Base-by-base conservation (phyloP, 2,797 vertebrate genomes). In the Triplophysa bombifrons region DNA sequence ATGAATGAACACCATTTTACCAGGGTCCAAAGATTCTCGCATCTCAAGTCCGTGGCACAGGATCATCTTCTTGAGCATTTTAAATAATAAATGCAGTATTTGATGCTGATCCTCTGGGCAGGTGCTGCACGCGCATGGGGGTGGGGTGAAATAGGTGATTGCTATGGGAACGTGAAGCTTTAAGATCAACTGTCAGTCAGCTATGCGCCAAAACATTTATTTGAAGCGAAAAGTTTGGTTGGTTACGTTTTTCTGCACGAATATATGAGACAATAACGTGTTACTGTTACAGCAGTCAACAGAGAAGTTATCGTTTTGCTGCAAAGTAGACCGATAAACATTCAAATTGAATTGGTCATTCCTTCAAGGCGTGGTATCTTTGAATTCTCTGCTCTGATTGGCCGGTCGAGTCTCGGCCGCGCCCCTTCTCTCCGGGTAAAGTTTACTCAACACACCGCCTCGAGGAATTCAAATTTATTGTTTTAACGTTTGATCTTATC, bases 31-130 rank as follows among this genome's bases (percentile, higher is more conserved):
- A 65, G 22, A 38, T 76, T 89, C 84, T 83, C 87, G 83, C 64
- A 81, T 84, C 82, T 70, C 84, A 41, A 74, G n/a, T 46, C 48
- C 48, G 22, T 25, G 69, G 34, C 75, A 84, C 86, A 73, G 34
- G 61, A 67, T 67, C 85, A 88, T 79, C 66, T 85, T 86, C 66
- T 85, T 86, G 66, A 67, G 65, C 76, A 83, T 87, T 87, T 90
- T 93, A 79, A 93, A 94, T 93, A 91, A 93, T 93, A 80, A 25
- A 85, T 66, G 75, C 53, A 7, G 38, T 38, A 50, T 88, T 90
- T 90, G 89, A 72, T 83, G 55, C n/a, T 48, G 30, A 72, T 34
- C 51, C 34, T 68, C 75, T 14, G 79, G 70, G 55, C 75, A 71
- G 64, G 81, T 82, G 76, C 78, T 71, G 50, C 4, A 50, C 22